Conservation (phyloP, 2,797 vertebrate genomes). For the Acrossocheilus fasciatus region DNA sequence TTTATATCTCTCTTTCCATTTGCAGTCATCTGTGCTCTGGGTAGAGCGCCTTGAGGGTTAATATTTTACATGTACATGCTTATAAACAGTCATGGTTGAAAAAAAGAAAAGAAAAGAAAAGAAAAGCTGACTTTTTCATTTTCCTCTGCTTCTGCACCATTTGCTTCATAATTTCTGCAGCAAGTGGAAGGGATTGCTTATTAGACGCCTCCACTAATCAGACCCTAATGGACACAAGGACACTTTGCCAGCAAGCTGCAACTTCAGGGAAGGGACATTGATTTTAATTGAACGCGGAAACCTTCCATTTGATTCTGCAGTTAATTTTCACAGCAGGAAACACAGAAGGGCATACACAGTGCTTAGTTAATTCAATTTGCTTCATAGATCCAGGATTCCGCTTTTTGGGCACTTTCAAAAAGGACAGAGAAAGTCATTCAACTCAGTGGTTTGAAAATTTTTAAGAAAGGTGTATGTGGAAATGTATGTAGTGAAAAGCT, state of each 20-base stretch:
- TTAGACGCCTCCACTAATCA: conserved; percentile 47
- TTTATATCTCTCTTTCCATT: conserved; percentile 5
- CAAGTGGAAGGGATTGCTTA: conserved; percentile 48
- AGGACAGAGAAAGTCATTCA: background rate
- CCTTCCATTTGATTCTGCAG: conserved; percentile 50
- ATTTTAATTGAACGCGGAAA: conserved; percentile 60
- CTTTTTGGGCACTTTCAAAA: conserved; percentile 2
- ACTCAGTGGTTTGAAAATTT: background rate
- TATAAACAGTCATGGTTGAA: conserved; percentile 19
- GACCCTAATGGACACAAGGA: conserved; percentile 50
- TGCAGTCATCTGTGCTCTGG: conserved; percentile 21
- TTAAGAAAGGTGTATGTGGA: background rate
- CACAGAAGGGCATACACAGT: conserved; percentile 26
- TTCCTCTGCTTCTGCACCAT: conserved; percentile 43
- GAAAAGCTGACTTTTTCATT: conserved; percentile 28
- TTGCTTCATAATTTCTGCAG: conserved; percentile 55
- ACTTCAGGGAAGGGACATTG: conserved; percentile 50
- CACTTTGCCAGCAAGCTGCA: conserved; percentile 41
- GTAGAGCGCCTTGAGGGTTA: conserved; percentile 15
- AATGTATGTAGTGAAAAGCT: background rate
- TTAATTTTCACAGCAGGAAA: conserved; percentile 39
- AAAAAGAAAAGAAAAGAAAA: background rate
- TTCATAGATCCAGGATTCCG: conserved; percentile 9
- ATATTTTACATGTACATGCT: background rate
- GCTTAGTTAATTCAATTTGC: conserved; percentile 48